phyloP scores from a whole-genome alignment of 2,888 invertebrate species.

The Drosophila demipolita region DNA sequence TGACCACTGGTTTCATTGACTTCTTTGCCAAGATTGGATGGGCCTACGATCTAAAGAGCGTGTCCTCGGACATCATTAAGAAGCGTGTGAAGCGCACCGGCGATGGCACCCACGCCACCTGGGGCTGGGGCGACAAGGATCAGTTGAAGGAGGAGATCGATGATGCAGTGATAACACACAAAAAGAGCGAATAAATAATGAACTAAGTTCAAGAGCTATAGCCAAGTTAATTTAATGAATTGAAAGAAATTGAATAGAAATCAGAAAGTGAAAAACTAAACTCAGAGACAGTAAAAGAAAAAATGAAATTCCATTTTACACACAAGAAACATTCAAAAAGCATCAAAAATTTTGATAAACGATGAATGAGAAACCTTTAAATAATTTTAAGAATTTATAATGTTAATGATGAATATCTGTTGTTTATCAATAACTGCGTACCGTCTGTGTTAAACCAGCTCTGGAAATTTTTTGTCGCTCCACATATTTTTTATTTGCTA shows the following conservation, averaged over 20 bases:
- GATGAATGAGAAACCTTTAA: constrained; percentile 54
- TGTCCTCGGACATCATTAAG: constrained; percentile 89
- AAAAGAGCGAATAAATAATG: constrained; percentile 86
- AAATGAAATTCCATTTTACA: constrained; percentile 48
- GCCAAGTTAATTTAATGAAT: constrained; percentile 34
- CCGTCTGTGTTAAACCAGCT: constrained; percentile 82
- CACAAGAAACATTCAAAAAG: constrained; percentile 31
- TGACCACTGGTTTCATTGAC: constrained; percentile 92
- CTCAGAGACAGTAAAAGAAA: constrained; percentile 30
- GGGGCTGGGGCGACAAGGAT: constrained; percentile 93
- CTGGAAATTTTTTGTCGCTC: constrained; percentile 74
- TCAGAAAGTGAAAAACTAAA: constrained; percentile 16
- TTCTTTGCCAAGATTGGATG: constrained; percentile 93
- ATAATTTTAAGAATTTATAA: constrained; percentile 69
- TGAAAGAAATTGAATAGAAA: constrained; percentile 35
- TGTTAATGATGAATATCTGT: constrained; percentile 66
- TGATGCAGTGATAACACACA: constrained; percentile 87
- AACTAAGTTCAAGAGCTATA: constrained; percentile 6
- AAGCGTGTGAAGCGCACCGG: constrained; percentile 90
- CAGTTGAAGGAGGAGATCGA: constrained; percentile 87
- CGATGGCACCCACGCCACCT: constrained; percentile 90
- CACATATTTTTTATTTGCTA: constrained; percentile 48
- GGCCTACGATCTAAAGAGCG: constrained; percentile 95
- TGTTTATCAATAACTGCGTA: constrained; percentile 77
- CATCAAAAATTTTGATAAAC: constrained; percentile 20